phyloP scores from a whole-genome alignment of 2,888 invertebrate genomes.

The Himalopsyche tibetana region DNA sequence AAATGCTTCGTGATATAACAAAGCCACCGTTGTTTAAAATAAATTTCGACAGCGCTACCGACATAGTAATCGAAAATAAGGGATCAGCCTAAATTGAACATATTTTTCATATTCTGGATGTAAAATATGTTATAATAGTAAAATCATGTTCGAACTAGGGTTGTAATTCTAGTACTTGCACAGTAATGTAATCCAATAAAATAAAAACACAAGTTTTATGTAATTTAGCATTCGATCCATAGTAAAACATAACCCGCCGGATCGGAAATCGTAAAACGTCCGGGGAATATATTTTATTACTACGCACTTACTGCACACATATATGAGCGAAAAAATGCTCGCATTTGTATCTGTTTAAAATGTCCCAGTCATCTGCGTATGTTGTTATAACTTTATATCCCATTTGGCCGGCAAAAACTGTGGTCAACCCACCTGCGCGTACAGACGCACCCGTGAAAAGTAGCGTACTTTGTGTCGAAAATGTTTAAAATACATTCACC shows the following conservation, averaged over 20 bases:
- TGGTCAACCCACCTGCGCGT: slow-evolving; percentile 60
- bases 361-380: slow-evolving; percentile 63
- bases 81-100: too few relatives aligned
- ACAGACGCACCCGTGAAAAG: not conserved
- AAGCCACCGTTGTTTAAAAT: too few relatives aligned
- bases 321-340: slow-evolving; percentile 57
- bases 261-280: slow-evolving; percentile 48
- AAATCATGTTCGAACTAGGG: too few relatives aligned
- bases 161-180: too few relatives aligned
- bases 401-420: slow-evolving; percentile 64
- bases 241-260: slow-evolving; percentile 8
- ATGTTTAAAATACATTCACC: too few relatives aligned
- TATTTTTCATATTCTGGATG: too few relatives aligned
- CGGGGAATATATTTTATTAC: slow-evolving; percentile 56
- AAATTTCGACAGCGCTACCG: too few relatives aligned
- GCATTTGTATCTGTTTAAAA: slow-evolving; percentile 53
- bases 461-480: too few relatives aligned
- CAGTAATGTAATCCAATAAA: not conserved
- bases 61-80: too few relatives aligned
- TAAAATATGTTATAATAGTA: too few relatives aligned
- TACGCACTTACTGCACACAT: slow-evolving; percentile 19
- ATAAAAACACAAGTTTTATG: slow-evolving; percentile 26
- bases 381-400: slow-evolving; percentile 65
- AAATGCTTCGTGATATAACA: too few relatives aligned
- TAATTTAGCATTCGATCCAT: slow-evolving; percentile 13